Conservation (phyloP, 2,797 vertebrate species). For the Hoplostethus atlanticus region DNA sequence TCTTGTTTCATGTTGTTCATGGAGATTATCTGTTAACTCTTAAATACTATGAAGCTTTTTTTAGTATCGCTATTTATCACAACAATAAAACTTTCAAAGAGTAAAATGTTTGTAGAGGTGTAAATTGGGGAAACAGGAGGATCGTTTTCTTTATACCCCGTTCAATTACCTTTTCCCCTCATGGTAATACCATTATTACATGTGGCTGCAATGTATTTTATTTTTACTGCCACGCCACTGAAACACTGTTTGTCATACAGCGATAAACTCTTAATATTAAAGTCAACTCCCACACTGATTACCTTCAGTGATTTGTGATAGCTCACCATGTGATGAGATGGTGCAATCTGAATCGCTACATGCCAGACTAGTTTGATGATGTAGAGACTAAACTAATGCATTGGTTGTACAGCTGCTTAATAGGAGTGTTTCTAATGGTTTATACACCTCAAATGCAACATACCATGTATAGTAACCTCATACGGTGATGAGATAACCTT, state of each 20-base stretch:
- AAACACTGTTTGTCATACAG: background rate
- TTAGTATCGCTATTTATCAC: background rate
- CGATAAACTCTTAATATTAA: background rate
- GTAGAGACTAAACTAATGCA: too few relatives aligned
- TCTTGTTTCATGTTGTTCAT: background rate
- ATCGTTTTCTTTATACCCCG: background rate
- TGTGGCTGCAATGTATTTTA: too few relatives aligned
- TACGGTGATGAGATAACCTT: background rate
- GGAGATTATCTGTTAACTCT: background rate
- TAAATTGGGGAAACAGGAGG: background rate
- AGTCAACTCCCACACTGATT: background rate
- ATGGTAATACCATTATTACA: too few relatives aligned
- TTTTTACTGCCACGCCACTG: background rate
- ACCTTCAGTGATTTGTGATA: constrained; percentile 32
- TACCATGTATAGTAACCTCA: too few relatives aligned
- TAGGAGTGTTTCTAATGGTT: too few relatives aligned
- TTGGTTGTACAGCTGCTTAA: too few relatives aligned
- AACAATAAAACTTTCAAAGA: too few relatives aligned
- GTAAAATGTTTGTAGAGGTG: background rate
- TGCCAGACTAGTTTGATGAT: constrained; percentile 15
- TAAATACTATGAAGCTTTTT: background rate
- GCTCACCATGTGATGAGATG: constrained; percentile 27
- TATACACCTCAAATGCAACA: too few relatives aligned
- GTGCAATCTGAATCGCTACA: constrained; percentile 36
- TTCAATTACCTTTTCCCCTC: too few relatives aligned